These are phyloP conservation scores for Elaphurus davidianus DNA, from an alignment of 2,113 vertebrate genomes.

Conservation along the genomic window DNA sequence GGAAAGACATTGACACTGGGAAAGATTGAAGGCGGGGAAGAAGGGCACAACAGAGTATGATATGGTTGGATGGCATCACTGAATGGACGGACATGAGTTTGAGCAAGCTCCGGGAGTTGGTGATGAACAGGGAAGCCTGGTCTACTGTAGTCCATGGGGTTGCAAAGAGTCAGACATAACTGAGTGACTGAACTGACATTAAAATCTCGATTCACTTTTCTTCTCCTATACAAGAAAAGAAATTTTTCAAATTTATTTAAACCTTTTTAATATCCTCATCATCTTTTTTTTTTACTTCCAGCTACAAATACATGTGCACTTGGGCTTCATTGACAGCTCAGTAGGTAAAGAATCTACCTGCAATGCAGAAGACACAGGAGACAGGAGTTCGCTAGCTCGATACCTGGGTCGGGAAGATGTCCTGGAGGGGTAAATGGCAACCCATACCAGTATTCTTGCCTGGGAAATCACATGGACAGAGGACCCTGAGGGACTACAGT, in stretches of 20 bases:
- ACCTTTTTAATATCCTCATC: background rate
- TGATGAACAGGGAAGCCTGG: background rate
- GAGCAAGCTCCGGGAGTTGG: background rate
- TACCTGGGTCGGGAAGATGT: background rate
- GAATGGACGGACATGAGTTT: background rate
- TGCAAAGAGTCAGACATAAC: accelerated
- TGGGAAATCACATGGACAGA: background rate
- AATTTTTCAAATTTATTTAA: background rate
- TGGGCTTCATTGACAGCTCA: background rate
- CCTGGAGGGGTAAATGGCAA: background rate
- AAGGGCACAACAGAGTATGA: background rate
- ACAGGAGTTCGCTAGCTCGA: background rate
- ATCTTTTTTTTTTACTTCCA: background rate
- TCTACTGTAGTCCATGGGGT: background rate
- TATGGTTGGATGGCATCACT: background rate
- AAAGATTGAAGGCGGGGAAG: background rate
- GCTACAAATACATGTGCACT: background rate
- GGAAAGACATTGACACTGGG: background rate
- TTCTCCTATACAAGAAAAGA: background rate
- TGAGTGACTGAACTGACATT: background rate
- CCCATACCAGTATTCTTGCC: background rate
- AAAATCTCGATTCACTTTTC: background rate
- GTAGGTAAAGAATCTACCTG: background rate
- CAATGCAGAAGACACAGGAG: background rate
- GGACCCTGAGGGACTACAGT: background rate